Evolutionary conservation across 92 coral and sea anemone genomes (phyloP).

Genomic region (Meandrina meandrites): DNA sequence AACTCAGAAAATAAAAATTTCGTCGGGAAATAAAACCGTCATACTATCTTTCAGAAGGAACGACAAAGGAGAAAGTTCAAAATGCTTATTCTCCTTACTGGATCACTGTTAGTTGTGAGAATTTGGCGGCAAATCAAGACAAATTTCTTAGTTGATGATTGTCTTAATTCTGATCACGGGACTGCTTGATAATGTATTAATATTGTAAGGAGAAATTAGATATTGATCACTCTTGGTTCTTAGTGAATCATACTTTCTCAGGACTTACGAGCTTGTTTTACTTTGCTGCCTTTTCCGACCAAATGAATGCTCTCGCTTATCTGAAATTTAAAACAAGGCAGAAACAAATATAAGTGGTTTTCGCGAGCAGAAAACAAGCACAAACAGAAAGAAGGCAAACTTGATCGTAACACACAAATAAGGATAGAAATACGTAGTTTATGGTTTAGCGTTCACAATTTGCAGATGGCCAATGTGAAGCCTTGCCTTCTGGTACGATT

Average conservation of each 20-base stretch:
- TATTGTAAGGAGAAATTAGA: neutral
- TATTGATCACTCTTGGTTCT: neutral
- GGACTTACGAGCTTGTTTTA: conserved; percentile 51
- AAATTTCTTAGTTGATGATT: neutral
- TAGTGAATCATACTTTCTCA: neutral
- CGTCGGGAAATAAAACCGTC: too few species aligned
- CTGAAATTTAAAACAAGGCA: conserved; percentile 27
- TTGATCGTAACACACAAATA: too few species aligned
- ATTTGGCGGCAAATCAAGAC: neutral
- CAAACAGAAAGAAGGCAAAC: neutral
- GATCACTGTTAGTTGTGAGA: too few species aligned
- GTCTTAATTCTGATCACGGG: neutral
- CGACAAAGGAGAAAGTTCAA: too few species aligned
- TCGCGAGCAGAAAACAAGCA: neutral
- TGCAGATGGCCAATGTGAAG: too few species aligned
- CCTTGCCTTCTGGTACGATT: too few species aligned
- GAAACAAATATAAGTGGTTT: neutral
- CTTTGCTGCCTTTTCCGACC: conserved; percentile 60
- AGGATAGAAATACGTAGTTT: too few species aligned
- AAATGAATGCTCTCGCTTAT: conserved; percentile 71
- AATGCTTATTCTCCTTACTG: too few species aligned
- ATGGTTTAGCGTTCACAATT: too few species aligned
- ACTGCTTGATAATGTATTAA: neutral
- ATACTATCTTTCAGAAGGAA: too few species aligned
- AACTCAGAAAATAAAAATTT: neutral